Percentiles rank a stretch among this genome's conserved stretches.
These are phyloP conservation scores for Mustela nigripes DNA, from an alignment of 2,113 vertebrate genomes.

Conservation along the genomic window DNA sequence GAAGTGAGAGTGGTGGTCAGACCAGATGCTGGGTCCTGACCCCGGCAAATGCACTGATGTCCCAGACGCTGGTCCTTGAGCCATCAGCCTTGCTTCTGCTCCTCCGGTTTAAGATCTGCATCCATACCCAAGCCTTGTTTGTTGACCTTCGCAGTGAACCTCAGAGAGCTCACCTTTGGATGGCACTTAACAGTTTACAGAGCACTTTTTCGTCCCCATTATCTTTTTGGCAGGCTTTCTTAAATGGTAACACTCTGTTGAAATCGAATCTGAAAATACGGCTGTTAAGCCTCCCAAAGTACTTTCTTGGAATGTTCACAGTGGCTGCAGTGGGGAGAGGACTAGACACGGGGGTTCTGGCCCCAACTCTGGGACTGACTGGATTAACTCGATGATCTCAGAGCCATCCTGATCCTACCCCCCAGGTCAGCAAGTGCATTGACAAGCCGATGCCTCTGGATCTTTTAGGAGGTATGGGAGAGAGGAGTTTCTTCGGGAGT, in stretches of 20 bases:
- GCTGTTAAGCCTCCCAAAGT: conserved; percentile 56
- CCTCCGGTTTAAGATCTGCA: not conserved
- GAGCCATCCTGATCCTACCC: not conserved
- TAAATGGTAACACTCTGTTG: conserved; percentile 62
- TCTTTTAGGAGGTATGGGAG: not conserved
- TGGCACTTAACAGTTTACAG: conserved; percentile 67
- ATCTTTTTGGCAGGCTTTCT: conserved; percentile 75
- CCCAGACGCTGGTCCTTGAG: not conserved
- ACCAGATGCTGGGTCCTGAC: not conserved
- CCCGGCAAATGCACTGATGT: not conserved
- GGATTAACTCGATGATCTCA: not conserved
- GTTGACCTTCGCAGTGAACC: conserved; percentile 72
- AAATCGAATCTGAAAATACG: conserved; percentile 76
- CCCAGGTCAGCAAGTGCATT: not conserved
- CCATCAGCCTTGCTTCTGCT: not conserved
- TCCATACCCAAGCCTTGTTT: conserved; percentile 4
- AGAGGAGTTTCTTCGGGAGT: not conserved
- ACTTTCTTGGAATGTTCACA: conserved; percentile 49
- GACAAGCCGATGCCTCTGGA: not conserved
- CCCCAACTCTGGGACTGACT: not conserved
- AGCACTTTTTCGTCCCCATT: conserved; percentile 54
- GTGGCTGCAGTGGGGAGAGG: not conserved
- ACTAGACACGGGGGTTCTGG: not conserved
- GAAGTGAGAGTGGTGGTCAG: not conserved
- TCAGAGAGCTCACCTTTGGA: conserved; percentile 57